phyloP scores from a whole-genome alignment of 2,888 invertebrate genomes.

The Hirudinaria manillensis region DNA sequence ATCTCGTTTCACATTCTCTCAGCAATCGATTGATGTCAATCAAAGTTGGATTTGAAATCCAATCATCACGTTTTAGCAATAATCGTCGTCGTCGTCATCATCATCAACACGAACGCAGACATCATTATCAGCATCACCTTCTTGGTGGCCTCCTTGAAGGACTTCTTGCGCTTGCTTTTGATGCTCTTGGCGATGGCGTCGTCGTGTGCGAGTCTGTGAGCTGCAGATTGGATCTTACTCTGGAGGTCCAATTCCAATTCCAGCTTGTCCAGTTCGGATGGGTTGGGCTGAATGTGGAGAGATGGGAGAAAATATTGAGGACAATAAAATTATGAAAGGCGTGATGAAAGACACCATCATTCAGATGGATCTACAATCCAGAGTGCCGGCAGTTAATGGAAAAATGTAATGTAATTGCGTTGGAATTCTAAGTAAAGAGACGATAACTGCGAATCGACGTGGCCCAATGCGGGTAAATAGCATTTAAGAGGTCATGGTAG shows the following conservation, averaged over 20 bases:
- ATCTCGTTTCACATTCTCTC: background rate
- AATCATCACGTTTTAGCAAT: too few species aligned
- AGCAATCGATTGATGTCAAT: conserved; percentile 1
- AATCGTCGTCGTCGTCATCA: background rate
- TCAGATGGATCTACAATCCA: background rate
- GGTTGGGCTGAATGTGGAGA: conserved; percentile 3
- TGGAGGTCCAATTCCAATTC: conserved; percentile 59
- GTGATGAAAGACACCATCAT: background rate
- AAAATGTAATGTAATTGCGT: too few species aligned
- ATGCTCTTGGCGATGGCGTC: conserved; percentile 64
- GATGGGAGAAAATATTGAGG: too few species aligned
- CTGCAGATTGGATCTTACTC: conserved; percentile 67
- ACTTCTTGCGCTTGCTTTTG: conserved; percentile 63
- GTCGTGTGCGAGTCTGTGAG: conserved; percentile 66
- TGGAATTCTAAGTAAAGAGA: too few species aligned
- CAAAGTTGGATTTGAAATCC: background rate
- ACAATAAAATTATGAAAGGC: background rate
- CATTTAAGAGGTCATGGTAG: too few species aligned
- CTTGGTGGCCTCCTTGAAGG: conserved; percentile 60
- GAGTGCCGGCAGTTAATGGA: too few species aligned
- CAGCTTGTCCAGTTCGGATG: conserved; percentile 16
- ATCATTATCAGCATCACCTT: conserved; percentile 46
- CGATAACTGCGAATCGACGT: too few species aligned
- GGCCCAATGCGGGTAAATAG: too few species aligned
- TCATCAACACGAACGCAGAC: background rate